Percentiles rank a stretch among this genome's conserved stretches.
Conservation (phyloP, 2,888 invertebrate genomes). For the Drosophila flavopinicola region DNA sequence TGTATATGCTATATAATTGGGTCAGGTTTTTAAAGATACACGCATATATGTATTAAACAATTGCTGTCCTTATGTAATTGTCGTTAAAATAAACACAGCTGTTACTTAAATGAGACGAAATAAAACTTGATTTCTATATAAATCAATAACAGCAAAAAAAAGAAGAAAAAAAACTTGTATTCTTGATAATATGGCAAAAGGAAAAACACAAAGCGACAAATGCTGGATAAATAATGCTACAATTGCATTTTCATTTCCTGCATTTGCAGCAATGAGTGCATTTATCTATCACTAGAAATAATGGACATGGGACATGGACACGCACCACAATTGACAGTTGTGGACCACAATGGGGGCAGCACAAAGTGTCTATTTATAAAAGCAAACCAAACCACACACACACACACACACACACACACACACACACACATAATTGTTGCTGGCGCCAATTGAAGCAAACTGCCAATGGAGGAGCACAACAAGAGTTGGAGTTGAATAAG, state of each 20-base stretch:
- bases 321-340: slow-evolving; percentile 64
- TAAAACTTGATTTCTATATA: slow-evolving; percentile 30
- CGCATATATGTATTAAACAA: slow-evolving; percentile 2
- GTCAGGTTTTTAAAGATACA: slow-evolving; percentile 22
- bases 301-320: slow-evolving; percentile 29
- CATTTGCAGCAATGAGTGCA: slow-evolving; percentile 19
- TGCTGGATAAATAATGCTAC: slow-evolving; percentile 22
- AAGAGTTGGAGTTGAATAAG: slow-evolving; percentile 41
- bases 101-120: slow-evolving; percentile 2
- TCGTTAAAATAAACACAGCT: neutral
- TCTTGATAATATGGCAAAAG: slow-evolving; percentile 21
- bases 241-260: slow-evolving; percentile 51
- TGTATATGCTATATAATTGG: slow-evolving; percentile 21
- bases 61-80: slow-evolving; percentile 36
- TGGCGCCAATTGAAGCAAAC: slow-evolving; percentile 68
- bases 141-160: slow-evolving; percentile 21
- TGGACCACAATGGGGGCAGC: slow-evolving; percentile 56
- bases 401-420: too few species aligned
- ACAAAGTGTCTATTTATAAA: slow-evolving; percentile 69
- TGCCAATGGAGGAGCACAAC: slow-evolving; percentile 39
- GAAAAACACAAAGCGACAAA: neutral
- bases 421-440: slow-evolving; percentile 67
- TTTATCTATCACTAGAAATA: slow-evolving; percentile 24
- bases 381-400: slow-evolving; percentile 32
- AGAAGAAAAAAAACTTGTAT: too few species aligned